Evolutionary conservation across 2,888 invertebrate genomes (phyloP).

Genomic region (Synergus gifuensis): DNA sequence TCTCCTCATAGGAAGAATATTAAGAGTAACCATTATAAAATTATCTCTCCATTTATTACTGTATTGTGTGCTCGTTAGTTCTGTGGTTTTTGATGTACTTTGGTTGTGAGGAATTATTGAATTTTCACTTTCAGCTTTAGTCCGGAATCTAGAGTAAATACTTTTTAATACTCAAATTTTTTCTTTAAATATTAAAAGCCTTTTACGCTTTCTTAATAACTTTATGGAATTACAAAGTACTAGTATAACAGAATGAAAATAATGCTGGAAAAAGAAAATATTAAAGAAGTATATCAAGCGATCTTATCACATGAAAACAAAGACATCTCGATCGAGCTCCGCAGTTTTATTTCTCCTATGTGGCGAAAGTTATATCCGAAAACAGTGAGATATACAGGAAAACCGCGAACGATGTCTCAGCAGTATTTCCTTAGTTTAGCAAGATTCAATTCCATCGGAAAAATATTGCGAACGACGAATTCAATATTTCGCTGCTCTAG

Average conservation of each 20-base stretch:
- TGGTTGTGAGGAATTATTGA: background rate
- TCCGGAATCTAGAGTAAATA: background rate
- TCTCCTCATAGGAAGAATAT: conserved; percentile 32
- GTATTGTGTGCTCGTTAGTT: background rate
- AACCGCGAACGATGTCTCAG: conserved; percentile 32
- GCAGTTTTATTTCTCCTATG: conserved; percentile 8
- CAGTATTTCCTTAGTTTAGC: conserved; percentile 19
- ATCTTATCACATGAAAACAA: conserved; percentile 23
- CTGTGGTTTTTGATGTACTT: background rate
- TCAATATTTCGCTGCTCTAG: conserved; percentile 32
- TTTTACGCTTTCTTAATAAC: background rate
- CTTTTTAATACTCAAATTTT: background rate
- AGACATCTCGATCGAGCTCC: conserved; percentile 12
- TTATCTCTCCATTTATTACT: conserved; percentile 17
- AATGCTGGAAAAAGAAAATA: background rate
- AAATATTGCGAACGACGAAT: conserved; percentile 36
- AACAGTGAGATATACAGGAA: conserved; percentile 21
- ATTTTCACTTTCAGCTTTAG: conserved; percentile 14
- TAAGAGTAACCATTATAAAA: conserved; percentile 23
- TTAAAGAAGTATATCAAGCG: background rate
- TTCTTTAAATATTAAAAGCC: background rate
- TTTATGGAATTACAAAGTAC: background rate
- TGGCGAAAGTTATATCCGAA: conserved; percentile 15
- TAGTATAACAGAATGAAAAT: background rate
- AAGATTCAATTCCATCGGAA: conserved; percentile 27